Base-by-base conservation (phyloP, 1,140 invertebrate genomes). In the Dendrolimus punctatus region DNA sequence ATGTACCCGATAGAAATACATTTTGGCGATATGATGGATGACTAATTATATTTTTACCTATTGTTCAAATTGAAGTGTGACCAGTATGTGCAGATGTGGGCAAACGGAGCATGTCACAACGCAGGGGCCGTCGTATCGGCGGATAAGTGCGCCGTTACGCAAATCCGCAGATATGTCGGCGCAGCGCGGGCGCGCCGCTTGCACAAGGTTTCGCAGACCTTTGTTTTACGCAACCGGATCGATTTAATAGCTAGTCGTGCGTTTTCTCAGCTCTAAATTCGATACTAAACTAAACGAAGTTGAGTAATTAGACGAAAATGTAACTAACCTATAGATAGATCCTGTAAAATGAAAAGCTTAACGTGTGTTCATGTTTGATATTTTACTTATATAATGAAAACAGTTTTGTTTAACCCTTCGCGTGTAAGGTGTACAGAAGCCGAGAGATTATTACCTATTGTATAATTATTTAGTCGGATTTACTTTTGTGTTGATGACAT, bases 181-280 rank as follows among this genome's bases (percentile, higher is more conserved):
- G 65, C 71, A 55, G 73, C 71, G 78, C 79, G 70, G 77, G 73
- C 79, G 80, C 76, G 80, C 74, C 77, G 79, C 83, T 86, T 86
- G 80, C 80, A 82, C 83, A 86, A 86, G 83, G 80, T 76, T 86
- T 81, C 71, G 76, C 80, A 85, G 83, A 86, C 83, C 83, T 86
- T 86, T 86, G 83, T 86, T 86, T 85, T 86, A 83, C 83, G 83
- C 81, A 86, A 86, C 76, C 63, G 66, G 72, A 85, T 86, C 80
- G 76, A 77, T 83, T 80, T 80, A 83, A 83, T 82, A 77, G 71
- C 74, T 71, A 71, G 71, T 78, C 76, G 75, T 78, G 68, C 73
- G 71, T 83, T 80, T 77, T 79, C 75, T 76, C 73, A 80, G 73
- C 68, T 72, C 68, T 68, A 64, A 61, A 68, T 66, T 62, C 61